These are phyloP conservation scores for Solenodon paradoxus DNA, from an alignment of 2,113 vertebrate genomes.

Conservation along the genomic window DNA sequence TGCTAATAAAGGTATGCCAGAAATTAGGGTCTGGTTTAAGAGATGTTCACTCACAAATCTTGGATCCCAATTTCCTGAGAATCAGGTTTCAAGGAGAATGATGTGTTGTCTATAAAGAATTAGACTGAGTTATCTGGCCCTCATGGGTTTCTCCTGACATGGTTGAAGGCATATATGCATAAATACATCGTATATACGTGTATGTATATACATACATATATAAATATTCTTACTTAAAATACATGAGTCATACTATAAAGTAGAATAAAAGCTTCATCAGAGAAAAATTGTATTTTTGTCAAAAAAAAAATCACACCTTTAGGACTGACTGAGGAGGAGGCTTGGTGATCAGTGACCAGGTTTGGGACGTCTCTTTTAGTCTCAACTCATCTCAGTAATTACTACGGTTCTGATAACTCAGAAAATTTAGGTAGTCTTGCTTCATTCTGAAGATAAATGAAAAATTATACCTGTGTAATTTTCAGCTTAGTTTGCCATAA, in stretches of 20 bases:
- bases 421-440: neutral
- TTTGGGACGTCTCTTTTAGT: neutral
- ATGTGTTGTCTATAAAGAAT: fast-evolving
- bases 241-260: neutral
- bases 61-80: neutral
- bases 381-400: neutral
- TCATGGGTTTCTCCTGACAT: fast-evolving
- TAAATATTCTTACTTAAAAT: neutral
- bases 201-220: no score
- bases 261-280: no score
- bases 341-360: neutral
- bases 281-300: neutral
- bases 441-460: neutral
- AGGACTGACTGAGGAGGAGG: neutral
- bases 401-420: neutral
- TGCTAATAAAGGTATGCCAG: neutral
- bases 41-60: neutral
- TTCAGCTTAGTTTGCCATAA: fast-evolving
- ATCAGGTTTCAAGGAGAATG: neutral
- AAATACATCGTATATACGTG: no score
- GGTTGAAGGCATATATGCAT: neutral
- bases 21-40: neutral
- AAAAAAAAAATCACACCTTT: neutral
- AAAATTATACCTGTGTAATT: neutral
- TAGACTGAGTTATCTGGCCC: neutral